phyloP scores from a whole-genome alignment of 2,797 vertebrate genomes.

The Nyctibius grandis region DNA sequence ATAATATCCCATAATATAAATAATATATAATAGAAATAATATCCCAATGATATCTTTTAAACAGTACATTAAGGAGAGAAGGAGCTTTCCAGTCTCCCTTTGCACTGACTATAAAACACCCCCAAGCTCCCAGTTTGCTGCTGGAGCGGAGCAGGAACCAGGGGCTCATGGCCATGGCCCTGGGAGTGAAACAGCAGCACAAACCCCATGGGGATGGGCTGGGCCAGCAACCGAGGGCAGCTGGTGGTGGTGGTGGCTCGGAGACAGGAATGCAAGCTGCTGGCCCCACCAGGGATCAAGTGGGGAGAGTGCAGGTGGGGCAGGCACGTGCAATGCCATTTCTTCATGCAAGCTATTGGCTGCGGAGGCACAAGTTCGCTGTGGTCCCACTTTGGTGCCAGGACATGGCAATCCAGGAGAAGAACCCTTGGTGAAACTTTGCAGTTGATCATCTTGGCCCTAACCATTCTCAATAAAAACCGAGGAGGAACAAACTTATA shows the following conservation, averaged over 20 bases:
- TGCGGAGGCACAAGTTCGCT: background rate
- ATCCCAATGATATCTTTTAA: background rate
- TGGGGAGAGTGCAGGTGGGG: background rate
- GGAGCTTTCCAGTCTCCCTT: background rate
- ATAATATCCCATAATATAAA: background rate
- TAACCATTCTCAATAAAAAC: background rate
- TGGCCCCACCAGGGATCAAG: background rate
- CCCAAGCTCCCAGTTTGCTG: background rate
- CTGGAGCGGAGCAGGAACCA: background rate
- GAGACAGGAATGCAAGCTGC: background rate
- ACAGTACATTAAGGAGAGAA: background rate
- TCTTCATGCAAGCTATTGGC: fast-evolving
- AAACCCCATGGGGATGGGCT: fast-evolving
- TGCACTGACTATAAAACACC: background rate
- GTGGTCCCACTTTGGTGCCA: background rate
- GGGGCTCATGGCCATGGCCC: background rate
- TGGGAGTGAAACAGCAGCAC: fast-evolving
- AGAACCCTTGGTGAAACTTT: background rate
- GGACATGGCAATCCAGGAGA: background rate
- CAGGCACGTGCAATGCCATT: background rate
- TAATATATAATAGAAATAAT: background rate
- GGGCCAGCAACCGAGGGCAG: background rate
- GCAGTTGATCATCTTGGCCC: background rate
- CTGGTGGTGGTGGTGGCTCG: background rate
- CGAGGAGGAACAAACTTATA: background rate